phyloP scores from a whole-genome alignment of 2,113 vertebrate species.

The Gallinago undulata region DNA sequence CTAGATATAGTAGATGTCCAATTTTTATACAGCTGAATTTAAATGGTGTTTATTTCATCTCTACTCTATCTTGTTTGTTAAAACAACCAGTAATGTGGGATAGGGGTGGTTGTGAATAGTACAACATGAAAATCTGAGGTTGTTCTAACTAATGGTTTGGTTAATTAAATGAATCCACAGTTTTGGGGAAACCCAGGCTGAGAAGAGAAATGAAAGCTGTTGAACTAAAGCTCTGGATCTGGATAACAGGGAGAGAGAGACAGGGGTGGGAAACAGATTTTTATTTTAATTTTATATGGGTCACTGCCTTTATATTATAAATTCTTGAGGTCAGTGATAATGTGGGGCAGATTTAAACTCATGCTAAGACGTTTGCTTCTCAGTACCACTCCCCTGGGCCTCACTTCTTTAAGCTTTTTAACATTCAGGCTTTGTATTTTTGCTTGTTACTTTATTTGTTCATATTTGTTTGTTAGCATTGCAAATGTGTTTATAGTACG shows the following conservation, averaged over 20 bases:
- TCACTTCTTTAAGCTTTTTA: neutral
- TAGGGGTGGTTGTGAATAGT: neutral
- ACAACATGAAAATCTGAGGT: neutral
- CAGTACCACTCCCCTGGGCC: neutral
- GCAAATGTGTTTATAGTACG: neutral
- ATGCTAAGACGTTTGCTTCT: neutral
- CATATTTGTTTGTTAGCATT: neutral
- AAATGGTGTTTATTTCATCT: neutral
- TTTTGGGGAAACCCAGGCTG: neutral
- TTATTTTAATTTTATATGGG: neutral
- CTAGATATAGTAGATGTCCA: neutral
- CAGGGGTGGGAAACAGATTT: neutral
- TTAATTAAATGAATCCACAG: neutral
- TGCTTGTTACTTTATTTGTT: neutral
- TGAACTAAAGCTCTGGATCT: neutral
- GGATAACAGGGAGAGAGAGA: neutral
- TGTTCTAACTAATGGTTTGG: neutral
- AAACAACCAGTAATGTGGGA: neutral
- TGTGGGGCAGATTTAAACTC: neutral
- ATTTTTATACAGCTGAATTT: neutral
- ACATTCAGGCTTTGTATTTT: neutral
- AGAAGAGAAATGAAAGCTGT: neutral
- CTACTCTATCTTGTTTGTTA: neutral
- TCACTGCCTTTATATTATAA: neutral
- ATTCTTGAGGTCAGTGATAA: neutral